A percentile compares a stretch with the other conserved stretches of the same genome.
These are phyloP conservation scores for Pituophis catenifer DNA, from an alignment of 2,113 vertebrate species.

Conservation along the genomic window DNA sequence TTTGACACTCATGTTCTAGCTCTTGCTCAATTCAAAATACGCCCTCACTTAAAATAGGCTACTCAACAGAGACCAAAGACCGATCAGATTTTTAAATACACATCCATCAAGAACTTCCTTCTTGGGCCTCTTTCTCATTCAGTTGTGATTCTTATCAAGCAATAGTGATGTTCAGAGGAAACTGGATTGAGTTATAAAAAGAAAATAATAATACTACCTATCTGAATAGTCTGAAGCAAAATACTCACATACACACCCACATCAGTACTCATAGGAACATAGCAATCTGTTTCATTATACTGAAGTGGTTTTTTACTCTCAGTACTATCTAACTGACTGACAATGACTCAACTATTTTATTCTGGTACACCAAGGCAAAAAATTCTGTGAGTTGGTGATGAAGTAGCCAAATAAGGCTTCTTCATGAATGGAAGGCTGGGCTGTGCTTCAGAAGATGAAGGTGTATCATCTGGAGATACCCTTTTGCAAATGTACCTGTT, in stretches of 20 bases:
- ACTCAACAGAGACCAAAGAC: constrained; percentile 35
- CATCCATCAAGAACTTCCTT: constrained; percentile 29
- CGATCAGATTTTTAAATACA: constrained; percentile 30
- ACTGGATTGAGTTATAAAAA: constrained; percentile 54
- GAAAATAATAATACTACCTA: constrained; percentile 70
- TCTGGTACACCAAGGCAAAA: background rate
- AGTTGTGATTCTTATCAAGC: constrained; percentile 66
- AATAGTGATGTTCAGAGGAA: constrained; percentile 55
- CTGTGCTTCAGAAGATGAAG: background rate
- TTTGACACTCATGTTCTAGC: too few species aligned
- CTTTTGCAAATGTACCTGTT: constrained; percentile 17
- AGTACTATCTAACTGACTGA: background rate
- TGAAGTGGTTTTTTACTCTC: background rate
- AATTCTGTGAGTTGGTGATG: background rate
- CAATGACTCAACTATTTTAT: background rate
- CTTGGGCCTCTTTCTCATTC: constrained; percentile 60
- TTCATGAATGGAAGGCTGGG: background rate
- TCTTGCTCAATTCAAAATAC: background rate
- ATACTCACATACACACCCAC: constrained; percentile 27
- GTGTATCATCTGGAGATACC: background rate
- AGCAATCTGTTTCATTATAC: constrained; percentile 20
- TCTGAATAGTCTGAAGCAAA: constrained; percentile 20
- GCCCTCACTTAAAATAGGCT: background rate
- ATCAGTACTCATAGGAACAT: constrained; percentile 61
- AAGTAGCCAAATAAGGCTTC: background rate